Evolutionary conservation across 1,140 invertebrate species (phyloP).

Genomic region (Apis laboriosa): DNA sequence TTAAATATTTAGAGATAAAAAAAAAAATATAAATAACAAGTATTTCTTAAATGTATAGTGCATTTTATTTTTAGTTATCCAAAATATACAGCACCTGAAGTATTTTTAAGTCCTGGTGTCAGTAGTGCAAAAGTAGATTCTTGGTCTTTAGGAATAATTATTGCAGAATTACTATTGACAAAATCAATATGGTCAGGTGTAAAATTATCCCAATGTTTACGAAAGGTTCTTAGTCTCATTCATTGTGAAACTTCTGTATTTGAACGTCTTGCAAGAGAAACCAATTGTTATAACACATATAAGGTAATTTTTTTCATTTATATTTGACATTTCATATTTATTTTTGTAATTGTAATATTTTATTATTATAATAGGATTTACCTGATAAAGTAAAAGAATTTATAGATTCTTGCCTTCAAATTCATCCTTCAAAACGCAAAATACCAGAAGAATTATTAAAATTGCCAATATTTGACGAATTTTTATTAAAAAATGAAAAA

Average conservation of each 20-base stretch:
- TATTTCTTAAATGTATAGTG: slow-evolving; percentile 5
- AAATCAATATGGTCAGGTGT: slow-evolving; percentile 86
- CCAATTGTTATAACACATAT: slow-evolving; percentile 85
- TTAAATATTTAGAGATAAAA: background rate
- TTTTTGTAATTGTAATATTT: slow-evolving; percentile 30
- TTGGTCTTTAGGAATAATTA: slow-evolving; percentile 95
- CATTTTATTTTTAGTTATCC: slow-evolving; percentile 82
- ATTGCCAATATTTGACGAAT: slow-evolving; percentile 79
- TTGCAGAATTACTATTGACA: slow-evolving; percentile 88
- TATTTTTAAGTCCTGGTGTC: slow-evolving; percentile 83
- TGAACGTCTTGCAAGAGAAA: slow-evolving; percentile 89
- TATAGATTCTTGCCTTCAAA: slow-evolving; percentile 86
- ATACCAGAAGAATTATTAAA: slow-evolving; percentile 83
- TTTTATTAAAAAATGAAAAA: slow-evolving; percentile 69
- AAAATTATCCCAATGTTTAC: slow-evolving; percentile 87
- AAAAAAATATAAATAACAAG: slow-evolving; percentile 1
- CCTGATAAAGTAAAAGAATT: slow-evolving; percentile 84
- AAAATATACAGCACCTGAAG: slow-evolving; percentile 93
- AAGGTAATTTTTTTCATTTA: slow-evolving; percentile 77
- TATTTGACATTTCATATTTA: slow-evolving; percentile 56
- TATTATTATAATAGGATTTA: slow-evolving; percentile 79
- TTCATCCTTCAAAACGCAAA: slow-evolving; percentile 84
- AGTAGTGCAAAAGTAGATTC: slow-evolving; percentile 90
- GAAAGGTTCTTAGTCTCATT: slow-evolving; percentile 88
- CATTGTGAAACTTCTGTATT: slow-evolving; percentile 84